A percentile compares a stretch with the other conserved stretches of the same genome.
Conservation (phyloP, 2,113 vertebrate genomes). For the Platanista minor region DNA sequence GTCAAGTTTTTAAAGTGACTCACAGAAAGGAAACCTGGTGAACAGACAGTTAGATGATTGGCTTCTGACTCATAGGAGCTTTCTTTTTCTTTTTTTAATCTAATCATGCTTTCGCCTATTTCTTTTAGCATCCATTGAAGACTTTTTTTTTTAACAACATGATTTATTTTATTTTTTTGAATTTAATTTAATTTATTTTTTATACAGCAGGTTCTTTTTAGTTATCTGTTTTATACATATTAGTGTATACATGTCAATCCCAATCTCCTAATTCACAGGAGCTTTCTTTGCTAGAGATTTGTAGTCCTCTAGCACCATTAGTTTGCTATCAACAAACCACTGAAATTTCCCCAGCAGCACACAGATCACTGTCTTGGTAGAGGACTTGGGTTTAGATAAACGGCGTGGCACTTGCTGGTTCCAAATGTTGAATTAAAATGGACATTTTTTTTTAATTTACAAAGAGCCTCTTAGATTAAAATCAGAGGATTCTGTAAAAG, state of each 20-base stretch:
- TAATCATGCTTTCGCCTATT: too few relatives aligned
- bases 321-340: slow-evolving; percentile 21
- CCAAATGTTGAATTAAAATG: not conserved
- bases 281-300: slow-evolving; percentile 34
- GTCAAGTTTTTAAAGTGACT: slow-evolving; percentile 36
- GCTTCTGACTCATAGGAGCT: slow-evolving; percentile 61
- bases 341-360: not conserved
- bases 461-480: not conserved
- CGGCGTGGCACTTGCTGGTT: not conserved
- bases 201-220: too few relatives aligned
- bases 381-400: not conserved
- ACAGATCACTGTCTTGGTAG: not conserved
- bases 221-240: too few relatives aligned
- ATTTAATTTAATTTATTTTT: too few relatives aligned
- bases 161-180: too few relatives aligned
- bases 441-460: not conserved
- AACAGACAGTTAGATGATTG: slow-evolving; percentile 34
- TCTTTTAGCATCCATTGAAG: too few relatives aligned
- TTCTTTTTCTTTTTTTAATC: not conserved
- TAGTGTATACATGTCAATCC: too few relatives aligned
- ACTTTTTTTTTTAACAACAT: too few relatives aligned
- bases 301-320: not conserved
- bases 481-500: not conserved
- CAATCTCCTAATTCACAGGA: slow-evolving; percentile 15
- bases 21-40: slow-evolving; percentile 65